A percentile compares a stretch with the other conserved stretches of the same genome.
Evolutionary conservation across 1,140 invertebrate species (phyloP).

Genomic region (Agrypnia vestita): DNA sequence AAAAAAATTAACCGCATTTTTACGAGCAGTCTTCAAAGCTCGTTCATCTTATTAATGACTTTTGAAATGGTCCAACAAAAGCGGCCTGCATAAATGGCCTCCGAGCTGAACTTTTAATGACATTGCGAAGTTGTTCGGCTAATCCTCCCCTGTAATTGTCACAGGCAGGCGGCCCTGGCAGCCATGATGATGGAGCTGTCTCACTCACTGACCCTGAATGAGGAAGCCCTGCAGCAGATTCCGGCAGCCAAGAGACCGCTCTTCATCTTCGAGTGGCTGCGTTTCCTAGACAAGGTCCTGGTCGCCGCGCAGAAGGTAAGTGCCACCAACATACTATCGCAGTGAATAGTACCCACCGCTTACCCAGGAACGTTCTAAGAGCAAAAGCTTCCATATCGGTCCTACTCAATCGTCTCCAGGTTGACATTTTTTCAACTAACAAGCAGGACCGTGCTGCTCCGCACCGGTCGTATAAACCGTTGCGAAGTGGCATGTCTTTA

Average conservation of each 20-base stretch:
- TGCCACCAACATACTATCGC: too few relatives aligned
- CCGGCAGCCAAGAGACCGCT: constrained; percentile 94
- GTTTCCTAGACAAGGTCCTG: constrained; percentile 96
- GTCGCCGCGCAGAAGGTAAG: constrained; percentile 93
- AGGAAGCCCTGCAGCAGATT: constrained; percentile 92
- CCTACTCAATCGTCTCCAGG: too few relatives aligned
- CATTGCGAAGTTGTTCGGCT: not conserved
- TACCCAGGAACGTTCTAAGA: too few relatives aligned
- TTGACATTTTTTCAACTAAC: too few relatives aligned
- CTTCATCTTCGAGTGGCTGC: constrained; percentile 98
- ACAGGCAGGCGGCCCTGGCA: constrained; percentile 59
- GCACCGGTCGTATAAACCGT: too few relatives aligned
- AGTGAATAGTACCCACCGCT: too few relatives aligned
- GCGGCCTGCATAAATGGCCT: too few relatives aligned
- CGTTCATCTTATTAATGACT: too few relatives aligned
- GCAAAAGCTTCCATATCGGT: too few relatives aligned
- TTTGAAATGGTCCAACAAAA: too few relatives aligned
- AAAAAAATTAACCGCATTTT: not conserved
- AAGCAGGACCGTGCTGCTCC: too few relatives aligned
- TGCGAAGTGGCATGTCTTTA: too few relatives aligned
- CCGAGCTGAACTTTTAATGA: not conserved
- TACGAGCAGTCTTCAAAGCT: not conserved
- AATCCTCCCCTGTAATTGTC: not conserved
- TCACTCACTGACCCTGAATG: constrained; percentile 92
- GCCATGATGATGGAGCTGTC: constrained; percentile 83